Evolutionary conservation across 2,888 invertebrate species (phyloP).

Genomic region (Drosophila stalkeri): DNA sequence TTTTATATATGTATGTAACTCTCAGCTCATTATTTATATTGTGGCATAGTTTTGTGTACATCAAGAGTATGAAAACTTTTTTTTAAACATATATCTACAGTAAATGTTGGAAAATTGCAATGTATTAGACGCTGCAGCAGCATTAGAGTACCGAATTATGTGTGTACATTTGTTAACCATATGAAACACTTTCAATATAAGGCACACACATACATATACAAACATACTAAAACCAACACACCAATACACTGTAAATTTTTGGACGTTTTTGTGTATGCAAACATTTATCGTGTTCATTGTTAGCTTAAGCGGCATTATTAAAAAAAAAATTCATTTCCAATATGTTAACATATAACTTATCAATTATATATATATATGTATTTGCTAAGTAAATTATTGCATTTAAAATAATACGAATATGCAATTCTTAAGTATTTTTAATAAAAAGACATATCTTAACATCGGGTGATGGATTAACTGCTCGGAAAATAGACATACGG

Average conservation of each 20-base stretch:
- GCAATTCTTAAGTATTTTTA: conserved; percentile 56
- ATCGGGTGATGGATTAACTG: background rate
- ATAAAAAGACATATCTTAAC: background rate
- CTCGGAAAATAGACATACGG: background rate
- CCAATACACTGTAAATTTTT: conserved; percentile 53
- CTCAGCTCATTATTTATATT: conserved; percentile 43
- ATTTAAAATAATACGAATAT: conserved; percentile 8
- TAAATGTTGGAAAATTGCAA: conserved; percentile 39
- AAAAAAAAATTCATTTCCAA: conserved; percentile 28
- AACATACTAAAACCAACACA: background rate
- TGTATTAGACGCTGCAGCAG: conserved; percentile 27
- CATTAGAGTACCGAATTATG: conserved; percentile 29
- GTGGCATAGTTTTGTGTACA: conserved; percentile 46
- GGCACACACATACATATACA: conserved; percentile 18
- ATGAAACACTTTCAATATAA: background rate
- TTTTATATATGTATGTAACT: conserved; percentile 42
- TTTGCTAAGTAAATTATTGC: conserved; percentile 66
- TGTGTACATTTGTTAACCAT: conserved; percentile 17
- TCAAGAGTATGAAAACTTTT: conserved; percentile 11
- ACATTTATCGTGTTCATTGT: conserved; percentile 47
- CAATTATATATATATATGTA: conserved; percentile 55
- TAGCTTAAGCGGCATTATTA: conserved; percentile 53
- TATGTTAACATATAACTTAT: conserved; percentile 44
- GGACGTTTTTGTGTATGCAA: conserved; percentile 61
- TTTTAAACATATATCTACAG: conserved; percentile 20